Percentiles rank a stretch among this genome's conserved stretches.
Conservation (phyloP, 2,888 invertebrate species). For the Drosophila barbarae region DNA sequence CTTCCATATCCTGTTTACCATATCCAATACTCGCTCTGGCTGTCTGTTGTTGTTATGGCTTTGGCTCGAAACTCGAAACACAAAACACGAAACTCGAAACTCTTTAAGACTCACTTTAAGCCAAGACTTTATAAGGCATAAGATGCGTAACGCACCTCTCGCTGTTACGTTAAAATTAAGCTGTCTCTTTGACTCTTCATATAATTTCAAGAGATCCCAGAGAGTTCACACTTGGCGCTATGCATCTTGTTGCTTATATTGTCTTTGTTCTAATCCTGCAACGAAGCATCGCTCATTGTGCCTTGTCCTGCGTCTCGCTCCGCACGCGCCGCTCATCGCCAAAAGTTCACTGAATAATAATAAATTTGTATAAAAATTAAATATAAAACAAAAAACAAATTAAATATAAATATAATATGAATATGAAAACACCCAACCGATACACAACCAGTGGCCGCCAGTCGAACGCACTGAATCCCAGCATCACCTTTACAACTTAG, state of each 20-base stretch:
- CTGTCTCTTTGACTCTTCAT: too few relatives aligned
- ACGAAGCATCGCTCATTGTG: constrained; percentile 33
- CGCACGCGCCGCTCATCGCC: constrained; percentile 48
- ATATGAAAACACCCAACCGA: constrained; percentile 6
- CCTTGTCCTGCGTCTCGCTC: constrained; percentile 40
- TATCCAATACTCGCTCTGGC: constrained; percentile 15
- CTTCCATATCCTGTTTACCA: constrained; percentile 3
- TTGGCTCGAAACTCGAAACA: constrained; percentile 17
- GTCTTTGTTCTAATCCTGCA: constrained; percentile 18
- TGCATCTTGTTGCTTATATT: not conserved
- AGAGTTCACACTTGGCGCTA: not conserved
- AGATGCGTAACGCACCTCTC: not conserved
- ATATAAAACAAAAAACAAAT: not conserved
- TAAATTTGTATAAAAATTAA: constrained; percentile 2
- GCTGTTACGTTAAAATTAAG: too few relatives aligned
- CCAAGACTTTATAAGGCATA: not conserved
- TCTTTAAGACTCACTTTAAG: not conserved
- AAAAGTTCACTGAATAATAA: constrained; percentile 21
- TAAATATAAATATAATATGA: constrained; percentile 22
- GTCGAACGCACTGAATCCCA: constrained; percentile 77
- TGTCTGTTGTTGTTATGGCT: constrained; percentile 29
- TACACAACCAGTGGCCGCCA: constrained; percentile 58
- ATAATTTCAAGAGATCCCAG: not conserved
- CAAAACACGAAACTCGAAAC: not conserved
- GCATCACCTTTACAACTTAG: constrained; percentile 80